Percentiles rank a stretch among this genome's conserved stretches.
phyloP scores from a whole-genome alignment of 92 coral and sea anemone species.

The Phenganax marumi region DNA sequence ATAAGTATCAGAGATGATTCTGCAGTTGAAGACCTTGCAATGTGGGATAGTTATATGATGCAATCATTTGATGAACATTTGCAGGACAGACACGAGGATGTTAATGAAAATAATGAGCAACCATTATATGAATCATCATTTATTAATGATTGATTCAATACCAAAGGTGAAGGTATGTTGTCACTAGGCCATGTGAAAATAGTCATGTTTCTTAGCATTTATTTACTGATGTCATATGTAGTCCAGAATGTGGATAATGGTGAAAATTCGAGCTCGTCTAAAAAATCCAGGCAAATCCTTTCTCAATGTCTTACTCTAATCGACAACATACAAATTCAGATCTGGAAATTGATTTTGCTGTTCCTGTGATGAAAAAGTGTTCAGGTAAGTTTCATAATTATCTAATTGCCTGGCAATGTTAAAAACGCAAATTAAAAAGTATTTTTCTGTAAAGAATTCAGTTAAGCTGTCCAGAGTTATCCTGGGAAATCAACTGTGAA shows the following conservation, averaged over 20 bases:
- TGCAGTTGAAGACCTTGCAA: slow-evolving; percentile 25
- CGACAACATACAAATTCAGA: slow-evolving; percentile 1
- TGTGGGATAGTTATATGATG: slow-evolving; percentile 31
- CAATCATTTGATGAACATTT: background rate
- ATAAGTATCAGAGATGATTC: slow-evolving; percentile 34
- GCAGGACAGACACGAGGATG: background rate
- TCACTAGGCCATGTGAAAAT: too few relatives aligned
- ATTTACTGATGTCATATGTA: too few relatives aligned
- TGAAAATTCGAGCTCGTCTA: too few relatives aligned
- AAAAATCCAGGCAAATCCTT: background rate
- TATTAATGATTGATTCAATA: too few relatives aligned
- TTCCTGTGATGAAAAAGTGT: slow-evolving; percentile 14
- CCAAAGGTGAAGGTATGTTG: too few relatives aligned
- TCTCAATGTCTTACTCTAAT: slow-evolving; percentile 1
- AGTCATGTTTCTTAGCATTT: too few relatives aligned
- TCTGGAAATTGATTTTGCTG: slow-evolving; percentile 32
- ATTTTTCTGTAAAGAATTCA: too few relatives aligned
- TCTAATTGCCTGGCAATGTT: background rate
- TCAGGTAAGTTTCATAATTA: background rate
- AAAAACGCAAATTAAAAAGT: background rate
- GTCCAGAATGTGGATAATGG: too few relatives aligned
- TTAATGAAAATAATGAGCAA: background rate
- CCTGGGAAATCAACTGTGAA: too few relatives aligned
- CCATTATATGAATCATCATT: too few relatives aligned
- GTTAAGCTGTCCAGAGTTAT: too few relatives aligned